These are phyloP conservation scores for Volucella bombylans DNA, from an alignment of 2,888 invertebrate species.

Conservation along the genomic window DNA sequence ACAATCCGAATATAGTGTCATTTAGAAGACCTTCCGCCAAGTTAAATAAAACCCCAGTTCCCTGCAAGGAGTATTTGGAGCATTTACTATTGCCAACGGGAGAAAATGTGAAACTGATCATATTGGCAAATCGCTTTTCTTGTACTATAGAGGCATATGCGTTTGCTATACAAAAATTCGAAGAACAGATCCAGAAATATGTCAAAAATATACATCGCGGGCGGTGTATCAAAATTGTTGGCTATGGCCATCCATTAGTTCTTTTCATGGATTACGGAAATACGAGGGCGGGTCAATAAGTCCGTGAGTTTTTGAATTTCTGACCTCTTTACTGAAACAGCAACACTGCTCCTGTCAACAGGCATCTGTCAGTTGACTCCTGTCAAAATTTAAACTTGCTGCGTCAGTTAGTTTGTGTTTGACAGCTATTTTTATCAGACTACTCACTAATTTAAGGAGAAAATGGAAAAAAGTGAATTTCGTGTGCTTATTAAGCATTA, in stretches of 20 bases:
- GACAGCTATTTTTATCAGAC: too few relatives aligned
- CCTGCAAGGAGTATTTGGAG: conserved; percentile 76
- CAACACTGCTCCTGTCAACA: too few relatives aligned
- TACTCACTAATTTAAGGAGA: too few relatives aligned
- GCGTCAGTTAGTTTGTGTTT: too few relatives aligned
- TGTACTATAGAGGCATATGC: conserved; percentile 78
- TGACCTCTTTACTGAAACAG: too few relatives aligned
- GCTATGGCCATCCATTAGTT: conserved; percentile 81
- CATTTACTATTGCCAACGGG: conserved; percentile 76
- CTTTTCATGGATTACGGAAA: conserved; percentile 81
- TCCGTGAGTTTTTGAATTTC: too few relatives aligned
- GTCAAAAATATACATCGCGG: conserved; percentile 77
- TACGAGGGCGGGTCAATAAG: too few relatives aligned
- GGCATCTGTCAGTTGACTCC: too few relatives aligned
- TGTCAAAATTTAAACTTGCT: too few relatives aligned
- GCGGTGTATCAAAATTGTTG: conserved; percentile 79
- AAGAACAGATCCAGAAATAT: conserved; percentile 78
- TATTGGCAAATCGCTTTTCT: conserved; percentile 80
- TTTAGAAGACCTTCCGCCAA: conserved; percentile 76
- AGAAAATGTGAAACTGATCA: conserved; percentile 76
- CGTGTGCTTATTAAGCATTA: too few relatives aligned
- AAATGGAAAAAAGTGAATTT: too few relatives aligned
- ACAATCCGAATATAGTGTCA: conserved; percentile 78
- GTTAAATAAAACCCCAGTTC: conserved; percentile 65
- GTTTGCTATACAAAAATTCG: conserved; percentile 77